Evolutionary conservation across 2,888 invertebrate species (phyloP), one percentile per base, ranked within the genome.

Genomic region (Aproaerema taeniolella): DNA sequence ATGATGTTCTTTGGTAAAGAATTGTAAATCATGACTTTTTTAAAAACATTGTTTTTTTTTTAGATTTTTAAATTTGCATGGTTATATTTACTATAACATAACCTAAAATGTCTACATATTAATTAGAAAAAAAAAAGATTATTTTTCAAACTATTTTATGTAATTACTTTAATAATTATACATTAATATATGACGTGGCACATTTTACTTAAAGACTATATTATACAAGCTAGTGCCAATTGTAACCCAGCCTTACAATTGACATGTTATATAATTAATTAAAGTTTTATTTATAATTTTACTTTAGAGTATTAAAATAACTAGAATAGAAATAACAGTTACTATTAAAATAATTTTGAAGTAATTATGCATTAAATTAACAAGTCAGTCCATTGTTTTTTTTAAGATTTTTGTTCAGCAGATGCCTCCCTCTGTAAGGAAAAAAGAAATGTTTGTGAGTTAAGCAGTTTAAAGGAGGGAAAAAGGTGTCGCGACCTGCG

Each of bases 221-320:
- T 52, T 67, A 57, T 73, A 75, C 67, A 72, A 44, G 49, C 55
- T 67, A 66, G 32, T 49, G 75, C 58, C 80, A 80, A 78, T 74
- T 71, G 78, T 58, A 83, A 76, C 85, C 85, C 85, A 86, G 81
- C 85, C 85, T 77, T 82, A 71, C 80, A 75, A 79, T 71, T 73
- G 82, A 73, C 80, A 46, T 48, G 47, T 48, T 44, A 49, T 52
- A 55, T 45, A 57, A 52, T 47, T 42, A 49, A 16, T 47, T 43
- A 49, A 52, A 55, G 45, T 58, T 52, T 47, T 42, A 49, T 52
- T 48, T 42, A 47, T 53, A 53, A 20, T 28, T 25, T n/a, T n/a
- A 28, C n/a, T 30, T 46, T 49, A 62, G 70, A 74, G 73, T 74
- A 72, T 70, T 75, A 50, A 58, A 58, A 57, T 49, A 63, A 56